Conservation (phyloP, 2,113 vertebrate genomes). For the Psittacus erithacus region DNA sequence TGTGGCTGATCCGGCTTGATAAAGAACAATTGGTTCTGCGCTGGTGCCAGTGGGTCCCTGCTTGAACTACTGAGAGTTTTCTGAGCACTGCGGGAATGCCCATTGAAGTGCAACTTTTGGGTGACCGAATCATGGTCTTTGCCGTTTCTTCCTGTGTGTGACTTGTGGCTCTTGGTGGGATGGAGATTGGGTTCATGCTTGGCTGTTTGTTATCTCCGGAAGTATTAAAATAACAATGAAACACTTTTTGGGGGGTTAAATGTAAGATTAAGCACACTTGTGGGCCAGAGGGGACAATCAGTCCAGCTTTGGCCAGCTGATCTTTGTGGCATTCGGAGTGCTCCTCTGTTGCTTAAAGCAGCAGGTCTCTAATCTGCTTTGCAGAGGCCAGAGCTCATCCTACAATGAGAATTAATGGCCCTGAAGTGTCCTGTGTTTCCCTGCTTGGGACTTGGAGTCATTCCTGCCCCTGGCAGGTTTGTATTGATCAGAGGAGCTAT, state of each 20-base stretch:
- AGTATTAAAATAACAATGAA: neutral
- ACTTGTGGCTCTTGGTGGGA: neutral
- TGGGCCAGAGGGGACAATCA: neutral
- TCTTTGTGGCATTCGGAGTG: neutral
- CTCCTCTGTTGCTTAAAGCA: neutral
- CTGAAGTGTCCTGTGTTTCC: fast-evolving
- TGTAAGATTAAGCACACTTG: fast-evolving
- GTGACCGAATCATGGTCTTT: neutral
- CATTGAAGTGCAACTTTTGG: neutral
- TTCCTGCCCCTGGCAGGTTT: neutral
- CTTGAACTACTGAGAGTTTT: neutral
- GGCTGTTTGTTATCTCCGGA: neutral
- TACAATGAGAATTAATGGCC: neutral
- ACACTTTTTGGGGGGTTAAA: neutral
- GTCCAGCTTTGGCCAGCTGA: neutral
- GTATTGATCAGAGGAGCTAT: neutral
- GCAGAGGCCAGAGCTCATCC: neutral
- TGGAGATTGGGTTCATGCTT: neutral
- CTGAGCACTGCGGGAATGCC: neutral
- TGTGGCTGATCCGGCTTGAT: neutral
- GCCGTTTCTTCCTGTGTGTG: neutral
- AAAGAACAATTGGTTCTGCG: neutral
- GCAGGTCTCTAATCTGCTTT: neutral
- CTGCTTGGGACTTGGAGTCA: fast-evolving
- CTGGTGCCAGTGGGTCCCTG: neutral